A percentile compares a stretch with the other conserved stretches of the same genome.
Evolutionary conservation across 1,140 invertebrate genomes (phyloP).

Genomic region (Drosophila sp.): DNA sequence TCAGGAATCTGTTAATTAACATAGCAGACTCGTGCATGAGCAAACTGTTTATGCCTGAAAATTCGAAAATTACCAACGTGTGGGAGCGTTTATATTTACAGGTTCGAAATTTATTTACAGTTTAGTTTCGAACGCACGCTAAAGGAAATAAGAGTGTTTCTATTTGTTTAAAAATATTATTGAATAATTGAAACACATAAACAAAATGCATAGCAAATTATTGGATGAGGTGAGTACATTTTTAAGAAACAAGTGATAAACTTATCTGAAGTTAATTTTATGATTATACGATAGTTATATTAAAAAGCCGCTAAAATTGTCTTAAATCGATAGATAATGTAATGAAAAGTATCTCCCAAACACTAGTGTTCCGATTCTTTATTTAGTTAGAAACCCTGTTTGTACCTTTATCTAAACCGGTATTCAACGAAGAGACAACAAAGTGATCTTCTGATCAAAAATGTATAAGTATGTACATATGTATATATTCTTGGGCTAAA

Average conservation of each 20-base stretch:
- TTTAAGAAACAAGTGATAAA: constrained; percentile 7
- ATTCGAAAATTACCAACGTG: constrained; percentile 3
- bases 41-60: not conserved
- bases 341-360: too few relatives aligned
- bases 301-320: too few relatives aligned
- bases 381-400: too few relatives aligned
- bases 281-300: too few relatives aligned
- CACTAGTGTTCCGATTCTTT: too few relatives aligned
- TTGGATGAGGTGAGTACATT: constrained; percentile 73
- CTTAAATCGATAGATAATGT: too few relatives aligned
- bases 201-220: constrained; percentile 78
- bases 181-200: constrained; percentile 39
- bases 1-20: not conserved
- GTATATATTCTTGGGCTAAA: not conserved
- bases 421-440: too few relatives aligned
- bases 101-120: constrained; percentile 6
- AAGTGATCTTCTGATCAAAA: not conserved
- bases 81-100: constrained; percentile 11
- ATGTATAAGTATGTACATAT: not conserved
- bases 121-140: constrained; percentile 10
- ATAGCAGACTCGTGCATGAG: not conserved
- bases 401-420: not conserved
- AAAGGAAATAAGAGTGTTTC: constrained; percentile 29
- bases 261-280: not conserved
- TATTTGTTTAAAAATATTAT: constrained; percentile 10